These are phyloP conservation scores for Drosophila ambigua DNA, from an alignment of 1,140 invertebrate species.

Conservation along the genomic window DNA sequence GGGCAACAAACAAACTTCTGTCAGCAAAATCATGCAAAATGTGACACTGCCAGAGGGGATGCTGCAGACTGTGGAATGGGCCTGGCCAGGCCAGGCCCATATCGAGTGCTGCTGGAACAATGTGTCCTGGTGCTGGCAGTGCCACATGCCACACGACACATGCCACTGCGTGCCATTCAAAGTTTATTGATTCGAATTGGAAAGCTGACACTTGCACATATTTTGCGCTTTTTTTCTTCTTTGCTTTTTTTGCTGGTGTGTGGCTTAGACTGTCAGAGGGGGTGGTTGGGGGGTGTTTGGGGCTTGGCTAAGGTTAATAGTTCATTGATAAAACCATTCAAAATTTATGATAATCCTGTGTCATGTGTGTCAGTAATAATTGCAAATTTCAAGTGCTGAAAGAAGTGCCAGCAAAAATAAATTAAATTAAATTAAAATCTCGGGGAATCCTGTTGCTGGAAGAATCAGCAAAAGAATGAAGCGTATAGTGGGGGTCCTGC, in stretches of 20 bases:
- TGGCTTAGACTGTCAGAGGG: not conserved
- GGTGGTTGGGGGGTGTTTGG: not conserved
- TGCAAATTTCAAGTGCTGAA: too few species aligned
- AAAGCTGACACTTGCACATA: slow-evolving; percentile 56
- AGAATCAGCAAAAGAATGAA: too few species aligned
- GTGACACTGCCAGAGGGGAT: slow-evolving; percentile 41
- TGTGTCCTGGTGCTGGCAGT: slow-evolving; percentile 10
- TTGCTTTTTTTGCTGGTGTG: not conserved
- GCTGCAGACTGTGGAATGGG: too few species aligned
- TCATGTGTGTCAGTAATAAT: too few species aligned
- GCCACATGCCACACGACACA: not conserved
- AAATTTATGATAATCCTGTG: slow-evolving; percentile 1
- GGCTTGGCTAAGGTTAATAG: slow-evolving; percentile 12
- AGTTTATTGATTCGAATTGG: slow-evolving; percentile 61
- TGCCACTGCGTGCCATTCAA: slow-evolving; percentile 55
- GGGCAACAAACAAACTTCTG: slow-evolving; percentile 63
- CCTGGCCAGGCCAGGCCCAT: not conserved
- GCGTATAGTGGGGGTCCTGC: too few species aligned
- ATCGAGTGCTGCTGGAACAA: slow-evolving; percentile 41
- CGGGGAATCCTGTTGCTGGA: too few species aligned
- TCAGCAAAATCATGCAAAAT: slow-evolving; percentile 75
- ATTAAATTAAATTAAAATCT: too few species aligned
- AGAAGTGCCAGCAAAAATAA: too few species aligned
- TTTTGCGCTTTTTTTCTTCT: slow-evolving; percentile 42
- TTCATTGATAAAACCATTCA: slow-evolving; percentile 22